Conservation (phyloP, 2,888 invertebrate genomes). For the Schizaphis graminum region DNA sequence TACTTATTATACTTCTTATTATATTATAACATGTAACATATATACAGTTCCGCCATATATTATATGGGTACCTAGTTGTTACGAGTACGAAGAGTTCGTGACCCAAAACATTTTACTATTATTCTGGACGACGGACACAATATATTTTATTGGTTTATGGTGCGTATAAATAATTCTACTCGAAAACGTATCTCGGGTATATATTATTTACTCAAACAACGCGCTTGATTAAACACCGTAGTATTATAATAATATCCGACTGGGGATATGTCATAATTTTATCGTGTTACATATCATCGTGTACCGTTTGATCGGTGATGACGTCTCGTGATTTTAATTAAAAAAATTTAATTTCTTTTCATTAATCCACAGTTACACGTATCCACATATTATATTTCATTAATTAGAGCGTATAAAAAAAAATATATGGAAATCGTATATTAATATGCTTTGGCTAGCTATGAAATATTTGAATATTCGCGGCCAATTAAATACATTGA, state of each 20-base stretch:
- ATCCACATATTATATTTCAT: background rate
- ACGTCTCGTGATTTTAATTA: background rate
- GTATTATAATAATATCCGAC: background rate
- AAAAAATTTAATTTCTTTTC: background rate
- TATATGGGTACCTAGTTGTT: background rate
- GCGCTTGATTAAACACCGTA: background rate
- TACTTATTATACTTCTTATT: background rate
- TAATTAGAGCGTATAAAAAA: background rate
- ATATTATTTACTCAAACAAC: background rate
- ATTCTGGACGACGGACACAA: background rate
- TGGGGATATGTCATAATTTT: background rate
- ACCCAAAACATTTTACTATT: conserved; percentile 2
- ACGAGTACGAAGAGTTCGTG: background rate
- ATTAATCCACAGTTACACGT: background rate
- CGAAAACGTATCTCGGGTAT: background rate
- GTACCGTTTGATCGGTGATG: background rate
- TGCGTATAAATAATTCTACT: background rate
- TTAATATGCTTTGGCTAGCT: background rate
- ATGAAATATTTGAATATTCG: background rate
- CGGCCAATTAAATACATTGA: background rate
- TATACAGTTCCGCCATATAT: background rate
- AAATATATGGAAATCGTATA: background rate
- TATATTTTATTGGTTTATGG: conserved; percentile 13
- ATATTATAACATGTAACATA: background rate
- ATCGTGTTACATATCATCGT: background rate